Evolutionary conservation across 2,797 vertebrate genomes (phyloP), one percentile per base, ranked within the genome.

Genomic region (Tachyglossus aculeatus): DNA sequence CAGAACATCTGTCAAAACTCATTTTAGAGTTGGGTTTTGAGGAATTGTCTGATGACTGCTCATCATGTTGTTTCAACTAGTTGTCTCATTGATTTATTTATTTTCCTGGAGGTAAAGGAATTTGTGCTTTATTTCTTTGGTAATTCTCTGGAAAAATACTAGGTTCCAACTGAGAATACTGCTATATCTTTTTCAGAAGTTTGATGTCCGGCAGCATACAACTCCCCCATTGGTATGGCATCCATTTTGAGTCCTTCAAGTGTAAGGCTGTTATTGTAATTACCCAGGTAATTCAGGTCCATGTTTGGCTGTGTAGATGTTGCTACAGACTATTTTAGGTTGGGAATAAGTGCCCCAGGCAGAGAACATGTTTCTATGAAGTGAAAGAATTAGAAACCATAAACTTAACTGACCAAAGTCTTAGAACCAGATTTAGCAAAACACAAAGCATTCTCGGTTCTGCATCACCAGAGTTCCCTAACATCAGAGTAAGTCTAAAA

Each of bases 21-120:
- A n/a, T n/a, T n/a, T n/a, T n/a, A n/a, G n/a, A n/a, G n/a, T n/a
- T n/a, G n/a, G n/a, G n/a, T n/a, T n/a, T n/a, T n/a, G n/a, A n/a
- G n/a, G n/a, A n/a, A n/a, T n/a, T n/a, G n/a, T n/a, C n/a, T n/a
- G n/a, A n/a, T n/a, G n/a, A n/a, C n/a, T n/a, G n/a, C n/a, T n/a
- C n/a, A n/a, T n/a, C n/a, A n/a, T n/a, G 63, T 27, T 15, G 39
- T 16, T 55, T 65, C 58, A 66, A 65, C 65, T 55, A 52, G 70
- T 83, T 54, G 67, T 85, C 55, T 55, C 33, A 53, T 77, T 47
- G 80, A 81, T 80, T 75, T 68, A 36, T 57, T n/a, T n/a, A n/a
- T n/a, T n/a, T n/a, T n/a, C n/a, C n/a, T n/a, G 43, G 63, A 56
- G 34, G 40, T 47, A 70, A 74, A 73, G 31, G 27, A 56, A 62